Percentiles rank a stretch among this genome's conserved stretches.
phyloP scores from a whole-genome alignment of 2,113 vertebrate genomes.

The Nycticryphes semicollaris region DNA sequence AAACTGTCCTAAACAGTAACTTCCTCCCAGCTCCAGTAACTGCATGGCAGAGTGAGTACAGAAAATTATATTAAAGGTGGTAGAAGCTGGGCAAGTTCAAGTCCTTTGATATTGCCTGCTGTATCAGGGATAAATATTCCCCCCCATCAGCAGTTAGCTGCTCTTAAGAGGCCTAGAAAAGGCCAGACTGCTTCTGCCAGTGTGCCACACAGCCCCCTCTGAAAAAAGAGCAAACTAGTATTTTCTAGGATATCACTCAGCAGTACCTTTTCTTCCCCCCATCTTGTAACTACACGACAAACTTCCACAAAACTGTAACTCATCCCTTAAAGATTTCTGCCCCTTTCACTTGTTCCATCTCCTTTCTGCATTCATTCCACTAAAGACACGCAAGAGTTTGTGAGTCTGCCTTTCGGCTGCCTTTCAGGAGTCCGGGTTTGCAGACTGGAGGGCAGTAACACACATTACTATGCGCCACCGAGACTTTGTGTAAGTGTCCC shows the following conservation, averaged over 20 bases:
- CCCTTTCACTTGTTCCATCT: not conserved
- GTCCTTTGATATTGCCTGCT: not conserved
- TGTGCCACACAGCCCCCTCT: not conserved
- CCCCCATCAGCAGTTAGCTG: not conserved
- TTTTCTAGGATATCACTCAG: constrained; percentile 6
- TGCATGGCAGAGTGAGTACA: not conserved
- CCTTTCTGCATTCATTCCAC: not conserved
- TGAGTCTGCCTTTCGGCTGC: not conserved
- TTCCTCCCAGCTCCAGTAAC: not conserved
- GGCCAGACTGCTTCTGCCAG: not conserved
- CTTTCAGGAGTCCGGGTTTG: not conserved
- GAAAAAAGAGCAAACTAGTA: not conserved
- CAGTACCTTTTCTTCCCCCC: not conserved
- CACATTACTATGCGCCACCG: not conserved
- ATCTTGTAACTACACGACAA: not conserved
- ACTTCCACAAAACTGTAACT: not conserved
- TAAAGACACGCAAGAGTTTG: not conserved
- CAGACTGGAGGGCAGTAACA: not conserved
- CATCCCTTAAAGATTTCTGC: not conserved
- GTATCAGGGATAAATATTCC: not conserved
- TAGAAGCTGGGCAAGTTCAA: not conserved
- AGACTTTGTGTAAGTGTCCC: not conserved
- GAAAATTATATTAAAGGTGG: not conserved
- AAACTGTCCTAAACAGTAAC: not conserved
- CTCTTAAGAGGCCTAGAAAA: not conserved